Conservation (phyloP, 2,797 vertebrate species). For the Glyptemys insculpta region DNA sequence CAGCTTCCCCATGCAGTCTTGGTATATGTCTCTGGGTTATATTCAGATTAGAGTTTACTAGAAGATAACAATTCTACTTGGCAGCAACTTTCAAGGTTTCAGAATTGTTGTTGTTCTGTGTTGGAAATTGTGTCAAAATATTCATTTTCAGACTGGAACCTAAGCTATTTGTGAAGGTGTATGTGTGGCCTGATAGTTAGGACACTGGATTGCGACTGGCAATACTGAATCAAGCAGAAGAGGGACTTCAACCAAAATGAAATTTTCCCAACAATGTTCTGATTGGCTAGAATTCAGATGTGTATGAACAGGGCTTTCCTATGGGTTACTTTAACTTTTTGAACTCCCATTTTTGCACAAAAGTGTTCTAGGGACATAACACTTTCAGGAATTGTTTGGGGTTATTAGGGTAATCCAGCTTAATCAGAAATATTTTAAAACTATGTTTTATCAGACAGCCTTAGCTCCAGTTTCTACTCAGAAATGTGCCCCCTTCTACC, state of each 20-base stretch:
- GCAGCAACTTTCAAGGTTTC: background rate
- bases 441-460: background rate
- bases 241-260: background rate
- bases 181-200: background rate
- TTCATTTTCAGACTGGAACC: background rate
- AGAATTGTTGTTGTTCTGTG: background rate
- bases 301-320: background rate
- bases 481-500: background rate
- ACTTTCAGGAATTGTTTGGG: background rate
- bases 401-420: background rate
- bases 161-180: background rate
- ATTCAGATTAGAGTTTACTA: background rate
- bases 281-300: background rate
- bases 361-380: background rate
- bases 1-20: background rate
- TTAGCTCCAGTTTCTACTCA: background rate
- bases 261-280: background rate
- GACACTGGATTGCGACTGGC: background rate
- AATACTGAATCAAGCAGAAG: background rate
- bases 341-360: background rate
- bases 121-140: background rate
- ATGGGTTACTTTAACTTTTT: background rate
- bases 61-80: background rate
- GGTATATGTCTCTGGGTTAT: background rate
- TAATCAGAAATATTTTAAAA: background rate